A percentile compares a stretch with the other conserved stretches of the same genome.
phyloP scores from a whole-genome alignment of 2,113 vertebrate species.

The Poeciliopsis turrubarensis region DNA sequence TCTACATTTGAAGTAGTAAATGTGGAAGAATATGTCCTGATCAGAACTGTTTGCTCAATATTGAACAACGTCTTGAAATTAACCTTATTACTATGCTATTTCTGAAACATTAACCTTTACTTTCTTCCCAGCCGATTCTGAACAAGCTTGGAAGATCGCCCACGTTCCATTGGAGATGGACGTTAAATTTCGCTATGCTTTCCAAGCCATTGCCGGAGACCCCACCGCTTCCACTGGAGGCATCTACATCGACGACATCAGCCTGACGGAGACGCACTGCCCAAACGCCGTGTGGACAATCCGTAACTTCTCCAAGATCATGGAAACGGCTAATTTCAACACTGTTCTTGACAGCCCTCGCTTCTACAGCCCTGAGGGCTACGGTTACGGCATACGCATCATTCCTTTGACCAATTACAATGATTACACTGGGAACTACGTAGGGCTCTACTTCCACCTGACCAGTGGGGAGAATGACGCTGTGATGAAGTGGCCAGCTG shows the following conservation, averaged over 20 bases:
- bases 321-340: slow-evolving; percentile 42
- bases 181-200: slow-evolving; percentile 89
- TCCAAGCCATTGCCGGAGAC: slow-evolving; percentile 84
- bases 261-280: slow-evolving; percentile 85
- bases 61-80: not conserved
- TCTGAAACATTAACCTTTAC: not conserved
- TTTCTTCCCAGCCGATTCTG: slow-evolving; percentile 76
- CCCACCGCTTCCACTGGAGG: slow-evolving; percentile 79
- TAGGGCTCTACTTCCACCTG: slow-evolving; percentile 83
- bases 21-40: not conserved
- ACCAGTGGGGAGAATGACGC: slow-evolving; percentile 87
- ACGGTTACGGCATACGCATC: slow-evolving; percentile 81
- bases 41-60: not conserved
- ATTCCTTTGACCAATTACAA: slow-evolving; percentile 65
- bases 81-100: not conserved
- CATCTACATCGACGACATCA: slow-evolving; percentile 87
- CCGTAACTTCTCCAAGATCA: slow-evolving; percentile 81
- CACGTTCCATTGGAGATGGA: slow-evolving; percentile 82
- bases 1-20: not conserved
- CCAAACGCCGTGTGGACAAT: slow-evolving; percentile 86
- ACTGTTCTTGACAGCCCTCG: slow-evolving; percentile 77
- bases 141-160: slow-evolving; percentile 87
- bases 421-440: slow-evolving; percentile 70
- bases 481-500: slow-evolving; percentile 87
- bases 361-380: slow-evolving; percentile 91